Percentiles rank a stretch among this genome's conserved stretches.
Conservation (phyloP, 2,797 vertebrate species). For the Hypotaenidia okinawae region DNA sequence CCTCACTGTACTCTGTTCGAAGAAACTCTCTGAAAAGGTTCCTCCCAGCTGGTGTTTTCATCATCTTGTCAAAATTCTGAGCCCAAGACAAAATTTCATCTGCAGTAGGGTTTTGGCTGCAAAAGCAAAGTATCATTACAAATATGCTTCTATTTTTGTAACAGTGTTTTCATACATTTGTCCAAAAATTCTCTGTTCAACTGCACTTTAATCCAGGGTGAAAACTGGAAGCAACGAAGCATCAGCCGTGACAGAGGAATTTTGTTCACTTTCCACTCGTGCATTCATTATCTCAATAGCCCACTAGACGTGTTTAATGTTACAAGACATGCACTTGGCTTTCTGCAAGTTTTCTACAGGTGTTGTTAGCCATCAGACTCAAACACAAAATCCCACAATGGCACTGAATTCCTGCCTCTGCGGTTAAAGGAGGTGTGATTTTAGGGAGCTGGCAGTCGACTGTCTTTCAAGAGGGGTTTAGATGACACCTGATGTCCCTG, state of each 20-base stretch:
- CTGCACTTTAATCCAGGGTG: neutral
- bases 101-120: constrained; percentile 84
- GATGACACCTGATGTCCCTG: constrained; percentile 21
- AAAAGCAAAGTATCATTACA: constrained; percentile 60
- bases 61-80: constrained; percentile 98
- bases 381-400: neutral
- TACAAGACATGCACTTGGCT: neutral
- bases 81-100: constrained; percentile 96
- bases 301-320: neutral
- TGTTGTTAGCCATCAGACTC: neutral
- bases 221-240: neutral
- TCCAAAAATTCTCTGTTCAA: constrained; percentile 29
- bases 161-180: constrained; percentile 22
- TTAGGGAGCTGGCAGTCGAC: neutral
- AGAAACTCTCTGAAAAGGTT: constrained; percentile 95
- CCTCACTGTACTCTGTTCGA: constrained; percentile 97
- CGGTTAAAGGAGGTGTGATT: neutral
- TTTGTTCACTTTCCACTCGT: neutral
- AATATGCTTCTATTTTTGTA: constrained; percentile 51
- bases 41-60: constrained; percentile 91
- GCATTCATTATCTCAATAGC: constrained; percentile 24
- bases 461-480: neutral
- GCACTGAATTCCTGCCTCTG: neutral
- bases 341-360: neutral
- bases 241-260: neutral